Percentiles rank a stretch among this genome's conserved stretches.
phyloP scores from a whole-genome alignment of 2,888 invertebrate species.

The Neoascia interrupta region DNA sequence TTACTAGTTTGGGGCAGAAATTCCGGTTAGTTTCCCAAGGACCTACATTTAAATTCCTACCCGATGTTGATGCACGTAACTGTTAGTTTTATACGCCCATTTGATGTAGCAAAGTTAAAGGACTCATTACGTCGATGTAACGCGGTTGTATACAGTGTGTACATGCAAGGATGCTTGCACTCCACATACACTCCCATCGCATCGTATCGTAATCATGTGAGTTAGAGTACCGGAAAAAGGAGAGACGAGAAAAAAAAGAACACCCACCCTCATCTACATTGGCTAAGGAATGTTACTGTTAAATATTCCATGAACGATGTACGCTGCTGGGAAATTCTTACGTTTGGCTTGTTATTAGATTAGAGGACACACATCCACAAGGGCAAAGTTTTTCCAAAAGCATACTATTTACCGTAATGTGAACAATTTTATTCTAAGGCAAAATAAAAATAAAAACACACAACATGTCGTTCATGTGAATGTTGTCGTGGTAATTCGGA shows the following conservation, averaged over 20 bases:
- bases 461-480: background rate
- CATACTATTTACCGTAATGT: background rate
- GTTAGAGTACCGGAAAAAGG: background rate
- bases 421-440: constrained; percentile 6
- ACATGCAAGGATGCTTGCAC: constrained; percentile 20
- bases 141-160: constrained; percentile 19
- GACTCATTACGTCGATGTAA: constrained; percentile 36
- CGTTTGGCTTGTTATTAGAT: constrained; percentile 32
- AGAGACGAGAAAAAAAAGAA: too few species aligned
- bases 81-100: constrained; percentile 31
- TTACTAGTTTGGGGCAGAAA: too few species aligned
- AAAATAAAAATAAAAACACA: background rate
- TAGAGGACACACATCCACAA: constrained; percentile 12
- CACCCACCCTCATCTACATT: constrained; percentile 5
- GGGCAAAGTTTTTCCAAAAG: constrained; percentile 1
- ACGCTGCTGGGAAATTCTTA: constrained; percentile 26
- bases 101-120: background rate
- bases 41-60: too few species aligned
- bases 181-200: too few species aligned
- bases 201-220: background rate
- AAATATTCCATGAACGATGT: constrained; percentile 32
- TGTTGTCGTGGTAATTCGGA: background rate
- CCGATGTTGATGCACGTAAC: too few species aligned
- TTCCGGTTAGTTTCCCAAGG: too few species aligned
- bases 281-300: constrained; percentile 19